Evolutionary conservation across 2,888 invertebrate genomes (phyloP).

Genomic region (Monochamus alternatus): DNA sequence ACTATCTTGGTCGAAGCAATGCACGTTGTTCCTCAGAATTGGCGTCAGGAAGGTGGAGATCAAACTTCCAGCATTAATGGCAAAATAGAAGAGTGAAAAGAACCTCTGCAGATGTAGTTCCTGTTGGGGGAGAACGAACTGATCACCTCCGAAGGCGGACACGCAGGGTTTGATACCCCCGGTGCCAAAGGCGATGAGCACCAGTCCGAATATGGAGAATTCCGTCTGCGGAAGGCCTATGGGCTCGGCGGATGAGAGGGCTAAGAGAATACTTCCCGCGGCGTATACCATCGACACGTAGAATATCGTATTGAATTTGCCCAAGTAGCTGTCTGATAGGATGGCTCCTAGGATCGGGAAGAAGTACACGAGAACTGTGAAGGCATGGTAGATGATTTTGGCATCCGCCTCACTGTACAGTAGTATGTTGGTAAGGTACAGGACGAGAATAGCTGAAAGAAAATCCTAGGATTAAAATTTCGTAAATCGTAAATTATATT

Average conservation of each 20-base stretch:
- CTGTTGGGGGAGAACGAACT: constrained; percentile 88
- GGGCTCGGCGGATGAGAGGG: constrained; percentile 79
- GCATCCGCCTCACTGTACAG: constrained; percentile 82
- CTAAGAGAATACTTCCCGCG: constrained; percentile 84
- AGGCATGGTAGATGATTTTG: constrained; percentile 91
- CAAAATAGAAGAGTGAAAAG: constrained; percentile 95
- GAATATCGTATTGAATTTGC: constrained; percentile 92
- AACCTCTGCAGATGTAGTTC: constrained; percentile 85
- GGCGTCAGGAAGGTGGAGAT: constrained; percentile 93
- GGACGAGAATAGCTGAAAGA: constrained; percentile 88
- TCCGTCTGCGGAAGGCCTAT: constrained; percentile 74
- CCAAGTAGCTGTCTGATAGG: constrained; percentile 92
- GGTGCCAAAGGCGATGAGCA: constrained; percentile 89
- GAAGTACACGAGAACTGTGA: constrained; percentile 92
- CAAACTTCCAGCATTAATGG: constrained; percentile 93
- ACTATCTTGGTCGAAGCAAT: constrained; percentile 83
- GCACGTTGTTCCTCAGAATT: constrained; percentile 84
- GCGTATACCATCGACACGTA: constrained; percentile 92
- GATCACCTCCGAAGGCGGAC: constrained; percentile 96
- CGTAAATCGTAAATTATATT: too few species aligned
- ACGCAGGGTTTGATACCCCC: constrained; percentile 98
- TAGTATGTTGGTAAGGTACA: constrained; percentile 89
- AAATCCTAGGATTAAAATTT: not conserved
- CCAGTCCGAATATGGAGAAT: constrained; percentile 75
- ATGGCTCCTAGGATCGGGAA: constrained; percentile 94